Percentiles rank a stretch among this genome's conserved stretches.
Conservation (phyloP, 2,888 invertebrate species). For the Orthonychiurus folsomi region DNA sequence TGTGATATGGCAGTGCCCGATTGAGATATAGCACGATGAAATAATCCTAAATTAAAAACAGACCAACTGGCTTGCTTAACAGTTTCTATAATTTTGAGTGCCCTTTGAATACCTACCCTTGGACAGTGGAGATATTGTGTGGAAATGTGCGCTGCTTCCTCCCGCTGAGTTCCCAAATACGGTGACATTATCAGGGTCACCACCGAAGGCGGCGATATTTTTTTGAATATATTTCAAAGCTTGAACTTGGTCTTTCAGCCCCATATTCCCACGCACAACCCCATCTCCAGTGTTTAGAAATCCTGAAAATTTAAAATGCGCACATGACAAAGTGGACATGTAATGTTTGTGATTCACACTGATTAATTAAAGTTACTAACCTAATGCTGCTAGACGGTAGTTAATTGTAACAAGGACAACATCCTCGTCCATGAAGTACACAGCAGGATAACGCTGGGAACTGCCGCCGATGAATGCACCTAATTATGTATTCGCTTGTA, state of each 20-base stretch:
- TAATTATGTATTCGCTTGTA: too few relatives aligned
- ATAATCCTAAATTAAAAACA: neutral
- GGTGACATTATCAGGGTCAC: neutral
- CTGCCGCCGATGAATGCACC: too few relatives aligned
- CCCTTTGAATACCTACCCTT: neutral
- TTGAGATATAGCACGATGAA: neutral
- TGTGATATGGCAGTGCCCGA: neutral
- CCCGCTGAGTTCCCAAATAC: neutral
- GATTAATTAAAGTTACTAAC: too few relatives aligned
- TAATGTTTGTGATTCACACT: neutral
- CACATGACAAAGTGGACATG: neutral
- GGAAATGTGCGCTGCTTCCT: neutral
- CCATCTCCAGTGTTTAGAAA: neutral
- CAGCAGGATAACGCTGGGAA: neutral
- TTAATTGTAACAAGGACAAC: neutral
- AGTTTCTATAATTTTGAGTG: neutral
- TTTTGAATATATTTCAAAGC: neutral
- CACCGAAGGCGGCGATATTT: neutral
- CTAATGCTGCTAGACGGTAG: neutral
- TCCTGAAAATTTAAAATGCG: too few relatives aligned
- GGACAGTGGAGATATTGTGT: neutral
- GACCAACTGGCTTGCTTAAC: too few relatives aligned
- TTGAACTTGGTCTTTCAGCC: neutral
- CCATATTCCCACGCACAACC: neutral
- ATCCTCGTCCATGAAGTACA: neutral